A percentile compares a stretch with the other conserved stretches of the same genome.
Evolutionary conservation across 92 coral and sea anemone species (phyloP).

Genomic region (Metridium senile): DNA sequence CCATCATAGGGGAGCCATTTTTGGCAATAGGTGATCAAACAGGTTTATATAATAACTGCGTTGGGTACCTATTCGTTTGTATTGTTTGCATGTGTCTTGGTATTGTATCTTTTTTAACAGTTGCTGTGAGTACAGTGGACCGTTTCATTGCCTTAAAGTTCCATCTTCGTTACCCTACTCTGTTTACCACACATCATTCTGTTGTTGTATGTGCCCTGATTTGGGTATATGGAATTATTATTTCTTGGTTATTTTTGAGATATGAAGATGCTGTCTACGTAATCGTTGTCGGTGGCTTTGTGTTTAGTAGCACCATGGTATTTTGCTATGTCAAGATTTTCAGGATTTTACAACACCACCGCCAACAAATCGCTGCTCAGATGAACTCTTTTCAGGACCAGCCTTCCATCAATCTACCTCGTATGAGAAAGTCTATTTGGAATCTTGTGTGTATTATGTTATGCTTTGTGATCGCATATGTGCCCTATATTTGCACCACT

Average conservation of each 20-base stretch:
- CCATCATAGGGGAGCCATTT: background rate
- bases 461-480: background rate
- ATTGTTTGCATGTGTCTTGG: too few species aligned
- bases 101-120: background rate
- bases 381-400: background rate
- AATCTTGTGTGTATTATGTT: background rate
- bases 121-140: background rate
- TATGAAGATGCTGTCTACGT: too few species aligned
- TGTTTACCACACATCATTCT: background rate
- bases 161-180: background rate
- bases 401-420: background rate
- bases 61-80: background rate
- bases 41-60: background rate
- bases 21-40: too few species aligned
- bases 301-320: too few species aligned
- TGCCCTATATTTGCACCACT: background rate
- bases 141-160: background rate
- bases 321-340: background rate
- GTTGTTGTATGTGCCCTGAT: background rate
- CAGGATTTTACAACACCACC: background rate
- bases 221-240: background rate
- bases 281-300: background rate
- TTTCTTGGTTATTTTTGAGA: too few species aligned
- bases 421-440: background rate
- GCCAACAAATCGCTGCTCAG: background rate